Conservation (phyloP, 2,113 vertebrate species). For the Rhineura floridana region DNA sequence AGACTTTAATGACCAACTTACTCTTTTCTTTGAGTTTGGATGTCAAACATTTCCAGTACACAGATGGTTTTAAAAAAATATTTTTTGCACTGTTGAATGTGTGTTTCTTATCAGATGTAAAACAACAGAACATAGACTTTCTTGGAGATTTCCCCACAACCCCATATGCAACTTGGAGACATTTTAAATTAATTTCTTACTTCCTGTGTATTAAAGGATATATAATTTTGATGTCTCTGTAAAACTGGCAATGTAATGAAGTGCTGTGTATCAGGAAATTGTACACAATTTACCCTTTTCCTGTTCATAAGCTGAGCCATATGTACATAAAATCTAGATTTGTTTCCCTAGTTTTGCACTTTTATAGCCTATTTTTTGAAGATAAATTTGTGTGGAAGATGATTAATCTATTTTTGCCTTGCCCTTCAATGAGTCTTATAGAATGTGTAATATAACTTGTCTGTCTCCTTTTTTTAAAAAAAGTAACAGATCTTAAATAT, state of each 20-base stretch:
- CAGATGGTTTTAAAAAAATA: constrained; percentile 55
- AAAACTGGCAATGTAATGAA: constrained; percentile 69
- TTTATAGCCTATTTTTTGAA: constrained; percentile 84
- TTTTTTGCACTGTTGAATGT: constrained; percentile 78
- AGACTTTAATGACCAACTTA: constrained; percentile 46
- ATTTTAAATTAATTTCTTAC: constrained; percentile 66
- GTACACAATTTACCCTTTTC: constrained; percentile 71
- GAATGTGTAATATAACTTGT: constrained; percentile 54
- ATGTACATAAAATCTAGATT: constrained; percentile 81
- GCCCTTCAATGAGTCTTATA: constrained; percentile 63
- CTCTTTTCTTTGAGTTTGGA: constrained; percentile 50
- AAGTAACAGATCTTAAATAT: constrained; percentile 39
- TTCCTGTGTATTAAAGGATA: constrained; percentile 55
- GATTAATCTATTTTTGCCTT: constrained; percentile 73
- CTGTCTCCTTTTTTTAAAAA: constrained; percentile 43
- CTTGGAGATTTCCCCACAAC: constrained; percentile 29
- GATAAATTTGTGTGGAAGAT: constrained; percentile 79
- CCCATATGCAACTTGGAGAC: constrained; percentile 65
- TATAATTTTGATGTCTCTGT: constrained; percentile 55
- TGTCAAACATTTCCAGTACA: constrained; percentile 70
- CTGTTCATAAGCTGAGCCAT: constrained; percentile 86
- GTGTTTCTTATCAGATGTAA: constrained; percentile 62
- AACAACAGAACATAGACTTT: constrained; percentile 48
- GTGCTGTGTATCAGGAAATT: constrained; percentile 77
- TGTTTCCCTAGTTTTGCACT: constrained; percentile 83